These are phyloP conservation scores for Tonatia bakeri DNA, from an alignment of 2,113 vertebrate species.

Conservation along the genomic window DNA sequence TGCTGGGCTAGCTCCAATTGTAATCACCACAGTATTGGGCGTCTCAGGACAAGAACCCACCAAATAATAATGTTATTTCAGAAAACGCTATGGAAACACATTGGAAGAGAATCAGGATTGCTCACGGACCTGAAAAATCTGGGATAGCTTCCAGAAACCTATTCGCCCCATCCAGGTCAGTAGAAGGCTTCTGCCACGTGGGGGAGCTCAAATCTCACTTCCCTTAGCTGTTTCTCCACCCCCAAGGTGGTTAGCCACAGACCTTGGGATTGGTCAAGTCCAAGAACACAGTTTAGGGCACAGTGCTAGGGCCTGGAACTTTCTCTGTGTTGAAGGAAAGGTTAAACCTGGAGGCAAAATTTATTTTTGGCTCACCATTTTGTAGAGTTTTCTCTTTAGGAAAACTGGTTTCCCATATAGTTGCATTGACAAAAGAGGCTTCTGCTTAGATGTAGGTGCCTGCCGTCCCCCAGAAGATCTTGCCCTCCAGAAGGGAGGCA, in stretches of 20 bases:
- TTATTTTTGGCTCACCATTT: neutral
- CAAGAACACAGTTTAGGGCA: neutral
- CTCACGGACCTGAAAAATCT: neutral
- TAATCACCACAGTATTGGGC: neutral
- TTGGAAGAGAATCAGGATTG: neutral
- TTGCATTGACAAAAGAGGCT: neutral
- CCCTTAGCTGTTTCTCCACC: neutral
- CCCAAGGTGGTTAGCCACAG: neutral
- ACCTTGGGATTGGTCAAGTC: neutral
- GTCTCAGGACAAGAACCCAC: neutral
- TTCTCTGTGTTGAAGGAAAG: neutral
- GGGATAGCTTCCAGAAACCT: neutral
- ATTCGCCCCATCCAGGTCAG: neutral
- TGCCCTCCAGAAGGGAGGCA: too few species aligned
- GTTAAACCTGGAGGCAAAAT: neutral
- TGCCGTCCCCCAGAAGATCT: neutral
- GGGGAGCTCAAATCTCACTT: slow-evolving; percentile 59
- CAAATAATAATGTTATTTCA: neutral
- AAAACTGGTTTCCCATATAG: neutral
- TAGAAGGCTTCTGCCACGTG: slow-evolving; percentile 37
- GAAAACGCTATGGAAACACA: neutral
- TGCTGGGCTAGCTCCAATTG: neutral
- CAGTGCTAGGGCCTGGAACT: neutral
- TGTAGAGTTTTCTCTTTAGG: neutral
- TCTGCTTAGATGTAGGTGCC: neutral